These are phyloP conservation scores for Cyprinodon tularosa DNA, from an alignment of 2,113 vertebrate species.

Conservation along the genomic window DNA sequence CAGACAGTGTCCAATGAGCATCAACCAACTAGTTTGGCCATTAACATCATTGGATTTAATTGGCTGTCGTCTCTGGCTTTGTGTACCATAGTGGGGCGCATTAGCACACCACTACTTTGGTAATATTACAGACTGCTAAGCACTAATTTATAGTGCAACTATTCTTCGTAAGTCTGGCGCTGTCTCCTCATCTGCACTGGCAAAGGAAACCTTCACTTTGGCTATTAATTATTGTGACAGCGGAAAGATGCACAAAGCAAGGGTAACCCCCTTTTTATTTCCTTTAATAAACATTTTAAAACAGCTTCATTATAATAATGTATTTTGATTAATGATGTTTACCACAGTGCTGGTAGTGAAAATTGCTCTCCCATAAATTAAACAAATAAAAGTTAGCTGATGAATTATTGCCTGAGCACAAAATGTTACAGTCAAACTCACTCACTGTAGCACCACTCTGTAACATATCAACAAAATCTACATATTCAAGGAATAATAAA, in stretches of 20 bases:
- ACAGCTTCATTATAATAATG: slow-evolving; percentile 85
- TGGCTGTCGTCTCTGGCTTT: slow-evolving; percentile 54
- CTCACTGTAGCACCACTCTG: slow-evolving; percentile 57
- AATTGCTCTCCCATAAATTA: slow-evolving; percentile 84
- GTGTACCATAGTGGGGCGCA: slow-evolving; percentile 47
- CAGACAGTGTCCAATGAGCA: slow-evolving; percentile 51
- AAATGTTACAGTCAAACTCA: slow-evolving; percentile 76
- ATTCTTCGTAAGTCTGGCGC: slow-evolving; percentile 48
- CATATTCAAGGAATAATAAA: slow-evolving; percentile 68
- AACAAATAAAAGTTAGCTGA: slow-evolving; percentile 82
- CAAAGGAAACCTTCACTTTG: slow-evolving; percentile 68
- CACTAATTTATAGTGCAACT: slow-evolving; percentile 67
- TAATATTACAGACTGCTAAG: slow-evolving; percentile 59
- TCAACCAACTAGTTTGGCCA: slow-evolving; percentile 41
- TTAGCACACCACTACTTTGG: slow-evolving; percentile 44
- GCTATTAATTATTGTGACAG: slow-evolving; percentile 76
- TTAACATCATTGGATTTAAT: slow-evolving; percentile 69
- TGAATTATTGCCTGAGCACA: slow-evolving; percentile 81
- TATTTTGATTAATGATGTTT: slow-evolving; percentile 87
- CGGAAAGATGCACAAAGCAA: slow-evolving; percentile 77
- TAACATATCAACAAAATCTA: slow-evolving; percentile 66
- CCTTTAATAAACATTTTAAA: slow-evolving; percentile 84
- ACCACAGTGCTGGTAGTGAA: slow-evolving; percentile 77
- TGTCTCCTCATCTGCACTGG: slow-evolving; percentile 68
- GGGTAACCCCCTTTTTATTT: slow-evolving; percentile 79